phyloP scores from a whole-genome alignment of 1,140 invertebrate species.

The Nasonia giraulti region DNA sequence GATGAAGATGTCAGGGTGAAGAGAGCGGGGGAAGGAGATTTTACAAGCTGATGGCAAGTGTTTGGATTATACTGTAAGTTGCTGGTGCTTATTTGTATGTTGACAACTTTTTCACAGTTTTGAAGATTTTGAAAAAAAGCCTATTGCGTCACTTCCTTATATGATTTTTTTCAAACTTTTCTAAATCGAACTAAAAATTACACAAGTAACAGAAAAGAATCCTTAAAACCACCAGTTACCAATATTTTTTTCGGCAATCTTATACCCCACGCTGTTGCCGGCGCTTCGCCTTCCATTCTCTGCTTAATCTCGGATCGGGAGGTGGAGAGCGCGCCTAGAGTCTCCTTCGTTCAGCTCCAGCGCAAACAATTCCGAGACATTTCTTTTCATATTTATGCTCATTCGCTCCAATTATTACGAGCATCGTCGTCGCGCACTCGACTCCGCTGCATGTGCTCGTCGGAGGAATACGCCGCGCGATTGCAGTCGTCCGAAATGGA shows the following conservation, averaged over 20 bases:
- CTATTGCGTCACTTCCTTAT: too few species aligned
- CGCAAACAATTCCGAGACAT: constrained; percentile 50
- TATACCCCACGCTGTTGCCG: neutral
- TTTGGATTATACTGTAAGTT: neutral
- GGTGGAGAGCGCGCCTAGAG: neutral
- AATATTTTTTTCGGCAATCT: neutral
- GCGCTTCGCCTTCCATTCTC: neutral
- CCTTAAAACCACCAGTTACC: neutral
- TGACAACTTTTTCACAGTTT: too few species aligned
- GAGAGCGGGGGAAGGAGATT: neutral
- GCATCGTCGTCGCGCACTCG: neutral
- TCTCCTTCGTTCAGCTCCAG: neutral
- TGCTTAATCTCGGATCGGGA: constrained; percentile 38
- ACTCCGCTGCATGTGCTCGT: neutral
- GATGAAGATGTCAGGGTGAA: neutral
- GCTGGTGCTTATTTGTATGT: neutral
- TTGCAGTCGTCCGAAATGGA: constrained; percentile 17
- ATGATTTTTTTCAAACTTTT: too few species aligned
- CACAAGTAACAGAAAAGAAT: neutral
- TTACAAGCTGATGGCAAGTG: neutral
- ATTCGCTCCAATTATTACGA: constrained; percentile 53
- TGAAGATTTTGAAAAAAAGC: too few species aligned
- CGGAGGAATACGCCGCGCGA: neutral
- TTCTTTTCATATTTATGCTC: constrained; percentile 52
- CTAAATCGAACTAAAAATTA: too few species aligned